phyloP scores from a whole-genome alignment of 1,140 invertebrate species.

The Pseudomyrmex pallidus region DNA sequence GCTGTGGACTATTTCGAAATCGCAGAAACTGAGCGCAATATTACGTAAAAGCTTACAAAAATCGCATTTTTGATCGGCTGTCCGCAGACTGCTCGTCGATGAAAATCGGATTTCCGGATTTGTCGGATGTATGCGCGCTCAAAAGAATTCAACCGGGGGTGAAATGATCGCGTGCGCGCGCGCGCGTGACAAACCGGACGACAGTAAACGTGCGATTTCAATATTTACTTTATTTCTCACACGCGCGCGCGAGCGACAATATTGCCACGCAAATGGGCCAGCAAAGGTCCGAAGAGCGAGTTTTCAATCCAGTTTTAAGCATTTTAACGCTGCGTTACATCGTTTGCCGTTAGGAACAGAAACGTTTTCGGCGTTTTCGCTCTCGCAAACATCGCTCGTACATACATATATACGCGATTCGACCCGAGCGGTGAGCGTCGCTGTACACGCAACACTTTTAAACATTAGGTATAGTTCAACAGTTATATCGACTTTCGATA shows the following conservation, averaged over 20 bases:
- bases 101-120: constrained; percentile 73
- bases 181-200: constrained; percentile 20
- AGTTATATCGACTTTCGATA: too few species aligned
- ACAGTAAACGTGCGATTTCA: constrained; percentile 49
- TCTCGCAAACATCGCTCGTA: background rate
- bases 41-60: constrained; percentile 71
- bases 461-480: too few species aligned
- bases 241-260: background rate
- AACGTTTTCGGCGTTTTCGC: background rate
- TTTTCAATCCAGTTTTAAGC: constrained; percentile 11
- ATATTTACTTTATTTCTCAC: constrained; percentile 61
- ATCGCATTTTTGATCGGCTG: constrained; percentile 70
- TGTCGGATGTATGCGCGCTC: constrained; percentile 64
- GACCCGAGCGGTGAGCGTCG: too few species aligned
- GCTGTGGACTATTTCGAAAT: constrained; percentile 24
- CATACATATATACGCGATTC: background rate
- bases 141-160: constrained; percentile 57
- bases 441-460: too few species aligned
- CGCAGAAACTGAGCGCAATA: constrained; percentile 55
- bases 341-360: background rate
- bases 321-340: constrained; percentile 18
- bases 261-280: constrained; percentile 15
- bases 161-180: constrained; percentile 41
- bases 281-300: background rate
- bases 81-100: constrained; percentile 57